Evolutionary conservation across 2,113 vertebrate species (phyloP).

Genomic region (Bufo bufo): DNA sequence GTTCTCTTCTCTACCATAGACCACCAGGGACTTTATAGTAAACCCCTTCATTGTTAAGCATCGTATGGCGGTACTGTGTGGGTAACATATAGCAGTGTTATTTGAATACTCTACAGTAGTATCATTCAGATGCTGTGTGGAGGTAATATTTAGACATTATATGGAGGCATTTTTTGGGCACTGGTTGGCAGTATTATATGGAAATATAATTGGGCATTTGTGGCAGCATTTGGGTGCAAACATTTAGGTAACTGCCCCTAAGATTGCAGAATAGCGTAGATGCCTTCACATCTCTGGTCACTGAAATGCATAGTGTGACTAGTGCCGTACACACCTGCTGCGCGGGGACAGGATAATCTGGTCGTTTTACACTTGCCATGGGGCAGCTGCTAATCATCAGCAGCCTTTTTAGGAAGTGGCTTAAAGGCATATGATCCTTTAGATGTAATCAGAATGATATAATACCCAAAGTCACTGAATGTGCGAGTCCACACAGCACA

Average conservation of each 20-base stretch:
- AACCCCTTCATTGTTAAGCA: too few species aligned
- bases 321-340: slow-evolving; percentile 32
- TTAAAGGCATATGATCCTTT: neutral
- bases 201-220: too few species aligned
- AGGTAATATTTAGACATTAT: neutral
- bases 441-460: neutral
- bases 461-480: slow-evolving; percentile 5
- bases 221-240: too few species aligned
- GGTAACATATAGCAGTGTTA: neutral
- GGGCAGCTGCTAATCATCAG: slow-evolving; percentile 39
- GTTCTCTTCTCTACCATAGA: too few species aligned
- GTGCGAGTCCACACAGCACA: neutral
- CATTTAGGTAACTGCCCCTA: neutral
- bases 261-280: neutral
- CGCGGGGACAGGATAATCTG: neutral
- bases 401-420: neutral
- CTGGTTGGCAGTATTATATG: neutral
- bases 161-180: neutral
- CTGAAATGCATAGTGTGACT: neutral
- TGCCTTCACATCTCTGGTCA: neutral
- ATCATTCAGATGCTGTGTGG: neutral
- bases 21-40: too few species aligned
- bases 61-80: neutral
- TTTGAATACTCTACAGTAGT: neutral
- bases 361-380: neutral